Conservation (phyloP, 2,797 vertebrate genomes). For the Mallotus villosus region DNA sequence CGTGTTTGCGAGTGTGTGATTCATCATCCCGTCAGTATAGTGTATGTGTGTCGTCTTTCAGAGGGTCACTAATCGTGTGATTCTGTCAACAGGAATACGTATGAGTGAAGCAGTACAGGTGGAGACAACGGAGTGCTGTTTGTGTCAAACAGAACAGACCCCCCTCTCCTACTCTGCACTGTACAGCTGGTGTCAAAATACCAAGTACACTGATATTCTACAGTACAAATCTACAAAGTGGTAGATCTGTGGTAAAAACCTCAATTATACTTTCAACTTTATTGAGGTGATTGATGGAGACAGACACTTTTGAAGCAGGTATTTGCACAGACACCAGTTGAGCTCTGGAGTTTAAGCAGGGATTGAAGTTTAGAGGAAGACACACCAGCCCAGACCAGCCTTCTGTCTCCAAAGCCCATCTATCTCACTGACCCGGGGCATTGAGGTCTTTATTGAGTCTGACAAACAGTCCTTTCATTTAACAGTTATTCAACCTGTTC, state of each 20-base stretch:
- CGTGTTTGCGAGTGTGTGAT: slow-evolving; percentile 12
- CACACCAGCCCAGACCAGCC: background rate
- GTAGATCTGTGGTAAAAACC: background rate
- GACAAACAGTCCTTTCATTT: slow-evolving; percentile 48
- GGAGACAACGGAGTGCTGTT: slow-evolving; percentile 82
- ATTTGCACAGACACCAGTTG: background rate
- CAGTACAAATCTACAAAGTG: no score
- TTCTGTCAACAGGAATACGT: slow-evolving; percentile 43
- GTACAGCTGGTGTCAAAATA: no score
- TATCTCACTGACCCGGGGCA: slow-evolving; percentile 16
- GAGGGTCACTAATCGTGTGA: slow-evolving; percentile 50
- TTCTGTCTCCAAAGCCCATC: slow-evolving; percentile 10
- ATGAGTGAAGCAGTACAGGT: slow-evolving; percentile 28
- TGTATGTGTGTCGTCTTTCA: slow-evolving; percentile 53
- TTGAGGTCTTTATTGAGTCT: background rate
- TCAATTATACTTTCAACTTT: background rate
- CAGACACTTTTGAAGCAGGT: background rate
- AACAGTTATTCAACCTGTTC: slow-evolving; percentile 33
- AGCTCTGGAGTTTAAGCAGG: slow-evolving; percentile 15
- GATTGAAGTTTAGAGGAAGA: slow-evolving; percentile 29
- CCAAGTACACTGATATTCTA: no score
- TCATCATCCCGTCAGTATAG: slow-evolving; percentile 12
- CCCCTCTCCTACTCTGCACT: no score
- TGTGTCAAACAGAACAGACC: slow-evolving; percentile 74
- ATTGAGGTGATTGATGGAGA: background rate